A percentile compares a stretch with the other conserved stretches of the same genome.
Evolutionary conservation across 1,140 invertebrate species (phyloP).

Genomic region (Cephus cinctus): DNA sequence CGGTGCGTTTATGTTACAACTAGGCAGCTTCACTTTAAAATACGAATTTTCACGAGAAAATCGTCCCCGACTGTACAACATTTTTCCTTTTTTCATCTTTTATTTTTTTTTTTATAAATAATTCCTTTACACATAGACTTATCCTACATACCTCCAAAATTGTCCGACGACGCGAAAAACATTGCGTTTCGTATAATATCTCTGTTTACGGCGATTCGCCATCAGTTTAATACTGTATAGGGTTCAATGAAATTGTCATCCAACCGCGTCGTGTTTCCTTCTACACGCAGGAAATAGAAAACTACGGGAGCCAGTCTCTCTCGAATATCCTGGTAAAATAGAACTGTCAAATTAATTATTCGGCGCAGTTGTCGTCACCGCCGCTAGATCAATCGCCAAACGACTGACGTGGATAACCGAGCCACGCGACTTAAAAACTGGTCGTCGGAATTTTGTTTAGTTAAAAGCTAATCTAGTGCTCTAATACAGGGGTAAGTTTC

Average conservation of each 20-base stretch:
- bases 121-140: conserved; percentile 42
- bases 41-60: conserved; percentile 13
- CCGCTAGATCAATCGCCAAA: too few species aligned
- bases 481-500: conserved; percentile 57
- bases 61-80: conserved; percentile 10
- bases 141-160: conserved; percentile 18
- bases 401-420: too few species aligned
- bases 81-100: conserved; percentile 14
- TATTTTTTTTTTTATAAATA: conserved; percentile 41
- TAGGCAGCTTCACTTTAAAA: conserved; percentile 26
- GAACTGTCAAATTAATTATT: too few species aligned
- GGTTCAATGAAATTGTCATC: conserved; percentile 25
- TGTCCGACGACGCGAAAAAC: conserved; percentile 21
- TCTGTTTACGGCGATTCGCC: conserved; percentile 35
- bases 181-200: conserved; percentile 33
- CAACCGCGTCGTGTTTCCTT: too few species aligned
- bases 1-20: too few species aligned
- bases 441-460: background rate
- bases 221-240: conserved; percentile 57
- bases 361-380: too few species aligned
- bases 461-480: conserved; percentile 22
- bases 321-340: too few species aligned
- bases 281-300: too few species aligned
- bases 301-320: too few species aligned
- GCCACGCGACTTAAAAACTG: too few species aligned